Evolutionary conservation across 2,888 invertebrate species (phyloP).

Genomic region (Caenorhabditis sp.): DNA sequence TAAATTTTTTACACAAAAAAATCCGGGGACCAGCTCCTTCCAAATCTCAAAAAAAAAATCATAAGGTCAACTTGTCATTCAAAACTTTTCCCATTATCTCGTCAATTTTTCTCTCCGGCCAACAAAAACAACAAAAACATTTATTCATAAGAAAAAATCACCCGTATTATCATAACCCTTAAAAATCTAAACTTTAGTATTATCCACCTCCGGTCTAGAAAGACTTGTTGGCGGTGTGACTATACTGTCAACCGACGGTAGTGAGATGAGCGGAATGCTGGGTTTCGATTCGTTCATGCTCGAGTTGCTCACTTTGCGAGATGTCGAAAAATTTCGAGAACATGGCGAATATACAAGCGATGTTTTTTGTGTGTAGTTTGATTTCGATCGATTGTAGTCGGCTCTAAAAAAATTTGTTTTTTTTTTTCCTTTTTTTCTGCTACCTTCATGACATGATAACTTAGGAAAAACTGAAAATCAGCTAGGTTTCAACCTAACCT

Average conservation of each 20-base stretch:
- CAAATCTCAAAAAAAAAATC: no score
- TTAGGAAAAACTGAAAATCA: no score
- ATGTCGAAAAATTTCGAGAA: constrained; percentile 40
- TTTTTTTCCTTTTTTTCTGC: no score
- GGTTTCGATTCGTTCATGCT: constrained; percentile 16
- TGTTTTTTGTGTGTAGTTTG: constrained; percentile 55
- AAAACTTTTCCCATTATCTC: no score
- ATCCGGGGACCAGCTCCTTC: no score
- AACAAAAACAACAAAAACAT: no score
- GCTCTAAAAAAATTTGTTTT: constrained; percentile 22
- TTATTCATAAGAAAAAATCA: not conserved
- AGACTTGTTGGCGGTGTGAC: constrained; percentile 34
- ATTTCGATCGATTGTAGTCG: constrained; percentile 43
- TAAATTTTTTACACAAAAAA: no score
- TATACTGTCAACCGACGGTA: constrained; percentile 23
- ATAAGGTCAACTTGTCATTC: no score
- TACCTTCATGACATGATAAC: no score
- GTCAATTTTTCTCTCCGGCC: no score
- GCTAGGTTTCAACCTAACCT: not conserved
- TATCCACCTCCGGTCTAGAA: not conserved
- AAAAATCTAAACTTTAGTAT: not conserved
- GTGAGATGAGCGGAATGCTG: constrained; percentile 16
- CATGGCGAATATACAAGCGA: constrained; percentile 54
- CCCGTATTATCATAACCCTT: no score
- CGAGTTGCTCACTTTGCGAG: constrained; percentile 23